These are phyloP conservation scores for Apis laboriosa DNA, from an alignment of 1,140 invertebrate species.

Conservation along the genomic window DNA sequence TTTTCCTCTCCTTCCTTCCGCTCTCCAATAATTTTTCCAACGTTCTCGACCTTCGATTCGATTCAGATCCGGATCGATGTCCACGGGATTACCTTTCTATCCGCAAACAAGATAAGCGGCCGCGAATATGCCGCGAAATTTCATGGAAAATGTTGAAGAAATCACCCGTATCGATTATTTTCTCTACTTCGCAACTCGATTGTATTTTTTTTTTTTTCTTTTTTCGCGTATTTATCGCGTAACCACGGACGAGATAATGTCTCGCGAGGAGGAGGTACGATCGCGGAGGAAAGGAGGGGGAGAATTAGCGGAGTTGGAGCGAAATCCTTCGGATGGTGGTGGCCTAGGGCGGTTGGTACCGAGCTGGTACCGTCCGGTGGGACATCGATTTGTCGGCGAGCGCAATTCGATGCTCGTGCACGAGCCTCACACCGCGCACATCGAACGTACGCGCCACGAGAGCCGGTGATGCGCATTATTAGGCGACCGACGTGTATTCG, in stretches of 20 bases:
- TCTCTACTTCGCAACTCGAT: too few species aligned
- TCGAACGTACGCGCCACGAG: conserved; percentile 35
- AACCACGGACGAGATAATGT: too few species aligned
- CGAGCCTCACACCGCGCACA: conserved; percentile 30
- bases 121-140: too few species aligned
- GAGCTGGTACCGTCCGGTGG: conserved; percentile 47
- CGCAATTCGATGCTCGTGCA: conserved; percentile 61
- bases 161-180: too few species aligned
- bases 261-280: not conserved
- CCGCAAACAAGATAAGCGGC: not conserved
- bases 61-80: too few species aligned
- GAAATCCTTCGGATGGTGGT: not conserved
- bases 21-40: conserved; percentile 24
- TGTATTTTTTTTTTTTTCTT: too few species aligned
- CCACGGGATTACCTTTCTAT: too few species aligned
- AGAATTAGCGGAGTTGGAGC: not conserved
- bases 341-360: conserved; percentile 29
- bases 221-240: too few species aligned
- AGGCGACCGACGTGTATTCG: conserved; percentile 40
- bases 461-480: conserved; percentile 40
- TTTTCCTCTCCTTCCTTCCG: conserved; percentile 35
- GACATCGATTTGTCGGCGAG: conserved; percentile 66
- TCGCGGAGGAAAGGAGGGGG: not conserved
- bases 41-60: not conserved
- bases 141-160: too few species aligned